Conservation (phyloP, 1,140 invertebrate species). For the Musca domestica region DNA sequence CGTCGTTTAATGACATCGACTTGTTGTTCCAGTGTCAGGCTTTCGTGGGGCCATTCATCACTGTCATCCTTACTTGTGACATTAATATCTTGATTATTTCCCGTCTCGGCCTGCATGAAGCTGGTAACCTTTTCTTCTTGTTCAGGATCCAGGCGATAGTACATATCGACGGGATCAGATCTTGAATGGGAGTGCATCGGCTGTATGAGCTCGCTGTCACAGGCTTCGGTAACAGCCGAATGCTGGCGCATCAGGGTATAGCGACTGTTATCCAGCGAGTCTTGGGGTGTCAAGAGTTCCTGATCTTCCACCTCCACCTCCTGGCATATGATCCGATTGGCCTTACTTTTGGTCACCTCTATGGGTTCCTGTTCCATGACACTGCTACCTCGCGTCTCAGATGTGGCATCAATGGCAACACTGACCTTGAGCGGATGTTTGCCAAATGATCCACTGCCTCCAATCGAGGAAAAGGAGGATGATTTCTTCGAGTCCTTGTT, state of each 20-base stretch:
- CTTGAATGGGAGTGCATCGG: constrained; percentile 67
- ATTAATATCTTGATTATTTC: constrained; percentile 61
- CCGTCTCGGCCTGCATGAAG: constrained; percentile 55
- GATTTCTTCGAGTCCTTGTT: constrained; percentile 23
- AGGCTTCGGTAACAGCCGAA: constrained; percentile 41
- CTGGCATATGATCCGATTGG: constrained; percentile 48
- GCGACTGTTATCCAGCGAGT: constrained; percentile 38
- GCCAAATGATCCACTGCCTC: constrained; percentile 49
- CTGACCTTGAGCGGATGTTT: constrained; percentile 65
- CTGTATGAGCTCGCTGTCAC: constrained; percentile 29
- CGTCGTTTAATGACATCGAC: constrained; percentile 69
- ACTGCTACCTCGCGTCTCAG: constrained; percentile 67
- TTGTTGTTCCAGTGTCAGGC: constrained; percentile 66
- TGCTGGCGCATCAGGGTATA: constrained; percentile 42
- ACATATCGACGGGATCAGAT: constrained; percentile 66
- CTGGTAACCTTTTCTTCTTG: constrained; percentile 55
- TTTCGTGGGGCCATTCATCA: constrained; percentile 38
- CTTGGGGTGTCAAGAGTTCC: constrained; percentile 40
- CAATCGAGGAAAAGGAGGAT: constrained; percentile 48
- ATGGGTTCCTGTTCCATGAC: constrained; percentile 73
- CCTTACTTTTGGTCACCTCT: constrained; percentile 56
- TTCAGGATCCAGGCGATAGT: constrained; percentile 42
- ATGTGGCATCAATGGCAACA: constrained; percentile 73
- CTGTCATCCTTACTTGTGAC: constrained; percentile 63
- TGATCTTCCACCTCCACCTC: constrained; percentile 48